phyloP scores from a whole-genome alignment of 2,888 invertebrate species.

The Cerastoderma edule region DNA sequence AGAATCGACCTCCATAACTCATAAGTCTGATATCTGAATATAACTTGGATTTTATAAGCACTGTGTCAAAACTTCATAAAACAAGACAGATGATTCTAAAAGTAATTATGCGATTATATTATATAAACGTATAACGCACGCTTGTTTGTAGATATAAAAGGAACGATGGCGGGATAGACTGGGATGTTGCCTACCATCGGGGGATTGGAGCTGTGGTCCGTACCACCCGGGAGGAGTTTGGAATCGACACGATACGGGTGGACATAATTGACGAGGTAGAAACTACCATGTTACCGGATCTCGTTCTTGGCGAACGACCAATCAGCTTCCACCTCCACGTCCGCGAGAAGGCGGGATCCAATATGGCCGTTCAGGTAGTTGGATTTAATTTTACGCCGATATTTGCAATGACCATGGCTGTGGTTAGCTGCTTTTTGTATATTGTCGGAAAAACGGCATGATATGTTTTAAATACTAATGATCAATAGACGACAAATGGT shows the following conservation, averaged over 20 bases:
- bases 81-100: not conserved
- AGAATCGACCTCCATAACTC: no score
- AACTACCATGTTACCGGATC: conserved; percentile 49
- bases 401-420: no score
- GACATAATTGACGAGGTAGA: conserved; percentile 49
- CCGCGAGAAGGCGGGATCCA: conserved; percentile 36
- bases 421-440: no score
- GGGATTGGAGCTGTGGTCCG: conserved; percentile 48
- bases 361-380: conserved; percentile 32
- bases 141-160: conserved; percentile 35
- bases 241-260: conserved; percentile 42
- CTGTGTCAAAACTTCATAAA: no score
- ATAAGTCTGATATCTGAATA: no score
- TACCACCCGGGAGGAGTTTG: conserved; percentile 32
- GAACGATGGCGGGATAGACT: conserved; percentile 49
- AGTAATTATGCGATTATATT: not conserved
- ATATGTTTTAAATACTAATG: no score
- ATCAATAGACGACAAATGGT: no score
- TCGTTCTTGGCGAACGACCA: conserved; percentile 47
- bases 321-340: conserved; percentile 50
- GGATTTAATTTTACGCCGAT: no score
- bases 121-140: not conserved
- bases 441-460: no score
- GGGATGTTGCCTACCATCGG: conserved; percentile 46
- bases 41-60: no score